Base-by-base conservation (phyloP, 2,888 invertebrate genomes). In the Hyalella azteca region DNA sequence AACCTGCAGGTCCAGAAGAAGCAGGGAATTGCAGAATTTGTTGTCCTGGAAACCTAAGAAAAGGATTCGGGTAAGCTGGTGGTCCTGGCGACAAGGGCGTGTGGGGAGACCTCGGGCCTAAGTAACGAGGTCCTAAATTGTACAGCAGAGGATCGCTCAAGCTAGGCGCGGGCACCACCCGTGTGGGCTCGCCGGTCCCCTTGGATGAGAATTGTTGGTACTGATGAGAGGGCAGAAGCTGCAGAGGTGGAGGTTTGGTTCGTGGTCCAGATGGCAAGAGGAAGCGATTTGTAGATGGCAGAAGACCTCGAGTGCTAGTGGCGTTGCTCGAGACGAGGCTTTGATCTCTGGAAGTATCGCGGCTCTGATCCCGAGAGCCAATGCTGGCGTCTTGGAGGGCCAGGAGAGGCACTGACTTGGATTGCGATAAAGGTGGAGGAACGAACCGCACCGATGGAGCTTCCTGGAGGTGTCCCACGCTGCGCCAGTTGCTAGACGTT, bases 291-390 rank as follows among this genome's bases (percentile, higher is more conserved):
- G 19, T 26, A 26, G 59, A 45, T n/a, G 81, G 78, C 36, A 83
- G 79, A 13, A 83, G 77, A 15, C 79, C 79, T n/a, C 78, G 75
- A 54, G 81, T 79, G 78, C 83, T 83, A 48, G 81, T 60, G 50
- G 82, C 82, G 78, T 77, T 81, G 75, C 83, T 83, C 29, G 83
- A 83, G 26, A 81, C 82, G 78, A 82, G 78, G 41, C 82, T 82
- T 45, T 78, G 76, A 78, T 82, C 82, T 29, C 81, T 50, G 48
- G 82, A 82, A 11, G 81, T 83, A 81, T 83, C 83, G 22, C 83
- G 50, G 59, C 81, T 81, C 32, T 78, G 79, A 76, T 82, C 82
- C 32, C 81, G 41, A 19, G 82, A 82, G 26, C 79, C 81, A 11
- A 81, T 73, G 75, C 82, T 82, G 4, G 78, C 41, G 79, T 82